Percentiles rank a stretch among this genome's conserved stretches.
phyloP scores from a whole-genome alignment of 2,888 invertebrate species.

The Eristalis pertinax region DNA sequence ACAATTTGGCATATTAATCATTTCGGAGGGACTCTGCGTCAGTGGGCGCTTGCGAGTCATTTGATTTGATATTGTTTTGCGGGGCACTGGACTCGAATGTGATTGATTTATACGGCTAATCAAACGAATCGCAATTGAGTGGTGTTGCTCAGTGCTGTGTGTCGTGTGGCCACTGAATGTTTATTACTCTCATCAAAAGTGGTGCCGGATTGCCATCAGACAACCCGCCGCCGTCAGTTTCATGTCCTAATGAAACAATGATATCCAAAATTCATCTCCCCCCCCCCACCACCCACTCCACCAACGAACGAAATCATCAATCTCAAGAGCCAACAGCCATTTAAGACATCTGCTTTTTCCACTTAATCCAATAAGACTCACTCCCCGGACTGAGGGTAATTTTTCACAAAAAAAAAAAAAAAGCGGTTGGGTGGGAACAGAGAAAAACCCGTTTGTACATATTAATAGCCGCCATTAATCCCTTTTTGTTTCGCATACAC shows the following conservation, averaged over 20 bases:
- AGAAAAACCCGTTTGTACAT: conserved; percentile 8
- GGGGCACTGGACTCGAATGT: not conserved
- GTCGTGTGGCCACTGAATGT: no score
- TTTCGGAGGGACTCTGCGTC: not conserved
- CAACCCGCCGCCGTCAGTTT: no score
- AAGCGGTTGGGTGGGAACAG: not conserved
- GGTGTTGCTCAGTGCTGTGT: not conserved
- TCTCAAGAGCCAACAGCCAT: conserved; percentile 53
- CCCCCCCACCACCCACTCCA: no score
- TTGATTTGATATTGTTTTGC: conserved; percentile 12
- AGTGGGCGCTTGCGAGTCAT: not conserved
- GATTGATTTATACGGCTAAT: conserved; percentile 14
- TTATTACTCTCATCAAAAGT: no score
- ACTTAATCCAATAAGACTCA: conserved; percentile 40
- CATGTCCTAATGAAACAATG: not conserved
- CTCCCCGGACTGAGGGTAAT: conserved; percentile 13
- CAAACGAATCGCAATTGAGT: not conserved
- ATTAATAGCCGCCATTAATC: conserved; percentile 59
- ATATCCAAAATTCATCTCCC: not conserved
- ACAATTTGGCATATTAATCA: conserved; percentile 10
- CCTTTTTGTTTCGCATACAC: conserved; percentile 35
- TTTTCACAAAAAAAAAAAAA: not conserved
- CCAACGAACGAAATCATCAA: conserved; percentile 17
- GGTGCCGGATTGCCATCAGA: no score
- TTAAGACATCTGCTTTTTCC: conserved; percentile 57